Conservation (phyloP, 1,140 invertebrate genomes). For the Pseudomyrmex sp. region DNA sequence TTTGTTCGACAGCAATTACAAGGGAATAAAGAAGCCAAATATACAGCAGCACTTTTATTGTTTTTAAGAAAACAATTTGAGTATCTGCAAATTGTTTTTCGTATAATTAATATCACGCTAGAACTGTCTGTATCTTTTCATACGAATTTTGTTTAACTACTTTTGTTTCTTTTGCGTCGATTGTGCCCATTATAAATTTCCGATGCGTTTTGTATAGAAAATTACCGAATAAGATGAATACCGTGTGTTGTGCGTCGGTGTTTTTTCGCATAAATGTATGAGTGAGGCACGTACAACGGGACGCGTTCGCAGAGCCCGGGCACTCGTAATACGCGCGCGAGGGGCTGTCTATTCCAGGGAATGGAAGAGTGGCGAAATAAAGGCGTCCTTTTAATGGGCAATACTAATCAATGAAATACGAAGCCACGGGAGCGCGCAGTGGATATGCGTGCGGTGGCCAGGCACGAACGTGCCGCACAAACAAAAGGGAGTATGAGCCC, state of each 20-base stretch:
- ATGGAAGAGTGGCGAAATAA: slow-evolving; percentile 75
- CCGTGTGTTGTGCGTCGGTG: background rate
- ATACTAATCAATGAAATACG: slow-evolving; percentile 85
- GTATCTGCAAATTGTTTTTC: too few relatives aligned
- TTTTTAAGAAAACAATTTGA: too few relatives aligned
- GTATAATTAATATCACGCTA: too few relatives aligned
- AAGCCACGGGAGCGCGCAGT: slow-evolving; percentile 68
- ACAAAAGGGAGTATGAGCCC: slow-evolving; percentile 80
- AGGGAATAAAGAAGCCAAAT: too few relatives aligned
- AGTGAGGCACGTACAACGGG: background rate
- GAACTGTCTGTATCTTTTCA: too few relatives aligned
- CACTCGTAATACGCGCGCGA: slow-evolving; percentile 34
- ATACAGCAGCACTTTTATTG: too few relatives aligned
- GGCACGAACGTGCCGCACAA: slow-evolving; percentile 77
- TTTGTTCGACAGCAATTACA: too few relatives aligned
- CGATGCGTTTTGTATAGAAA: background rate
- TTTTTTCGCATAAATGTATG: slow-evolving; percentile 2
- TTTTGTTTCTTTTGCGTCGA: too few relatives aligned
- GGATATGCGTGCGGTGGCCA: slow-evolving; percentile 64
- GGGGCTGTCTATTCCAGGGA: slow-evolving; percentile 64
- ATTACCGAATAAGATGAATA: background rate
- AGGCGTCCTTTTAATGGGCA: slow-evolving; percentile 83
- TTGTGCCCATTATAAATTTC: background rate
- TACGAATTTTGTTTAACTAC: too few relatives aligned
- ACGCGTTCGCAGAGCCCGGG: slow-evolving; percentile 20